Base-by-base conservation (phyloP, 2,888 invertebrate genomes). In the Synanthedon tipuliformis region DNA sequence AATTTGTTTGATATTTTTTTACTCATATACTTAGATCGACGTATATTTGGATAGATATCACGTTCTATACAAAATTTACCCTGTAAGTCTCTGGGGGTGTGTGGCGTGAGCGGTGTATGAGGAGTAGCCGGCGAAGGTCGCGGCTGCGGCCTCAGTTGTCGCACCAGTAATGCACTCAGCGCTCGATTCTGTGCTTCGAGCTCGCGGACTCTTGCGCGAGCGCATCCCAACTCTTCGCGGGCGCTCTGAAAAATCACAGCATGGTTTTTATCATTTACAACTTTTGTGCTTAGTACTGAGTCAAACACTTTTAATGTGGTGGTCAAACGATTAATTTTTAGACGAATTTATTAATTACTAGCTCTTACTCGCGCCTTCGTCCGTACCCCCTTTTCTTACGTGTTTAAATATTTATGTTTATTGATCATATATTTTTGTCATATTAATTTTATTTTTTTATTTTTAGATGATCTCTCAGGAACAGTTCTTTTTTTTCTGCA, bases 111-210 rank as follows among this genome's bases (percentile, higher is more conserved):
- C 0, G 79, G 86, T 27, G 81, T 83, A 65, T 78, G 81, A 27
- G 83, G 88, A 40, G 89, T 88, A 63, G 89, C 88, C 40, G 89
- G 87, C 57, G 89, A 89, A 12, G 89, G 88, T 5, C 89, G 78
- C 13, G 79, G 85, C 65, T 75, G 78, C 15, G 88, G 89, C 11
- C 89, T 81, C 58, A 91, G 76, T 69, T 91, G 91, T 54, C 93
- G 91, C 55, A 92, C 90, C 57, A 93, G 79, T 61, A 93, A 85
- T 8, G 92, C 88, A 61, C 92, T 93, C 55, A 95, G 83, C 34
- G 92, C 91, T 54, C 91, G 85, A 79, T 95, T 95, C 73, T 95
- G 94, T 40, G 91, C 89, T 76, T 95, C 95, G 61, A 95, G 83
- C 71, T 95, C 94, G 60, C 92, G 90, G 50, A 95, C 93, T 56